phyloP scores from a whole-genome alignment of 1,140 invertebrate species.

The Drosophila ogumai region DNA sequence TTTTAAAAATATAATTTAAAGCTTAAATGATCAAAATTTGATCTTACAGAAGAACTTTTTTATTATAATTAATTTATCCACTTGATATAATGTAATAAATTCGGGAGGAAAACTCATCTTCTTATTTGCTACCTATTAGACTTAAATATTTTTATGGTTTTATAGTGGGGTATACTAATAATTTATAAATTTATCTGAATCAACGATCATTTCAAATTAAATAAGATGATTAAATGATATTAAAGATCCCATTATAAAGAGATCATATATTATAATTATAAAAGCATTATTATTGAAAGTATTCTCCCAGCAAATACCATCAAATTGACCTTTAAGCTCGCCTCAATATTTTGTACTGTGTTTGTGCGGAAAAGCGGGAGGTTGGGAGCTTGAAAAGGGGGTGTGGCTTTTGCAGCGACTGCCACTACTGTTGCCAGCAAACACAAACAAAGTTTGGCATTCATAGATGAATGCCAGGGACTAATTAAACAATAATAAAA shows the following conservation, averaged over 20 bases:
- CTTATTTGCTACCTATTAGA: too few species aligned
- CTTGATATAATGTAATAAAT: too few species aligned
- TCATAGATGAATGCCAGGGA: slow-evolving; percentile 52
- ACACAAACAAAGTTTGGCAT: slow-evolving; percentile 64
- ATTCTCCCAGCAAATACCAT: neutral
- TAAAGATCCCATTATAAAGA: too few species aligned
- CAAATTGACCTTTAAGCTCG: neutral
- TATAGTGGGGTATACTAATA: too few species aligned
- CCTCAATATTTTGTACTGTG: neutral
- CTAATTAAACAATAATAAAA: slow-evolving; percentile 82
- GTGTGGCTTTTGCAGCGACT: slow-evolving; percentile 16
- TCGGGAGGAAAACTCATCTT: too few species aligned
- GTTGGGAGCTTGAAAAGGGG: neutral
- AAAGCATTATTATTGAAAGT: neutral
- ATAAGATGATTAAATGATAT: neutral
- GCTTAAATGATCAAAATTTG: neutral
- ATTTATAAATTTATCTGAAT: neutral
- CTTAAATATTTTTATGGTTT: too few species aligned
- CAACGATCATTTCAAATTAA: neutral
- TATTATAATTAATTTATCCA: too few species aligned
- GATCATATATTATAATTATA: neutral
- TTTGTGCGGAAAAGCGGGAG: neutral
- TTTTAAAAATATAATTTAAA: neutral
- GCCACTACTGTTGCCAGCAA: slow-evolving; percentile 13
- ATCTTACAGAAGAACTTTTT: neutral